These are phyloP conservation scores for Chymomyza amoena DNA, from an alignment of 2,888 invertebrate genomes.

Conservation along the genomic window DNA sequence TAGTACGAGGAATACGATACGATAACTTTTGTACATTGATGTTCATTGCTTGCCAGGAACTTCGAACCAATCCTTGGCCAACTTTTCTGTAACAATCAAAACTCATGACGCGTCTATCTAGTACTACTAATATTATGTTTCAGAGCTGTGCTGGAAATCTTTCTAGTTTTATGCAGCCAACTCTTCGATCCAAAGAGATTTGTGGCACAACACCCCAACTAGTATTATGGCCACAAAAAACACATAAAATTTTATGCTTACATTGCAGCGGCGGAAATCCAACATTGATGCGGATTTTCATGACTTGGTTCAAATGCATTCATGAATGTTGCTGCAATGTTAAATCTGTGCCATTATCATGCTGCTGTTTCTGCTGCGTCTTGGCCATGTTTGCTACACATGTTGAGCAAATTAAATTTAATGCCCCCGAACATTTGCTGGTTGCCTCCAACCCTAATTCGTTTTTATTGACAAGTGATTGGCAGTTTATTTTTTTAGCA, in stretches of 20 bases:
- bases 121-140: background rate
- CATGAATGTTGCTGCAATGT: background rate
- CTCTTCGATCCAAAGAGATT: no score
- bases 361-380: background rate
- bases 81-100: slow-evolving; percentile 28
- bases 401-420: slow-evolving; percentile 25
- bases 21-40: no score
- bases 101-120: slow-evolving; percentile 19
- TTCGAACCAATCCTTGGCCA: background rate
- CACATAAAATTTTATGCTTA: background rate
- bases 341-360: background rate
- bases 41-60: no score
- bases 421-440: slow-evolving; percentile 8
- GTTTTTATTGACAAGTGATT: slow-evolving; percentile 6
- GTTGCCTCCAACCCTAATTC: background rate
- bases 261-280: background rate
- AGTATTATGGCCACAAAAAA: background rate
- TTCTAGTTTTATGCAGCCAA: background rate
- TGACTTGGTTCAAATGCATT: background rate
- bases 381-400: background rate
- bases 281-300: background rate
- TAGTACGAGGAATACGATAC: no score
- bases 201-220: no score
- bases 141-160: no score
- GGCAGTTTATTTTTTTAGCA: background rate